Evolutionary conservation across 2,113 vertebrate species (phyloP), one percentile per base, ranked within the genome.

Genomic region (Arothron firmamentum): DNA sequence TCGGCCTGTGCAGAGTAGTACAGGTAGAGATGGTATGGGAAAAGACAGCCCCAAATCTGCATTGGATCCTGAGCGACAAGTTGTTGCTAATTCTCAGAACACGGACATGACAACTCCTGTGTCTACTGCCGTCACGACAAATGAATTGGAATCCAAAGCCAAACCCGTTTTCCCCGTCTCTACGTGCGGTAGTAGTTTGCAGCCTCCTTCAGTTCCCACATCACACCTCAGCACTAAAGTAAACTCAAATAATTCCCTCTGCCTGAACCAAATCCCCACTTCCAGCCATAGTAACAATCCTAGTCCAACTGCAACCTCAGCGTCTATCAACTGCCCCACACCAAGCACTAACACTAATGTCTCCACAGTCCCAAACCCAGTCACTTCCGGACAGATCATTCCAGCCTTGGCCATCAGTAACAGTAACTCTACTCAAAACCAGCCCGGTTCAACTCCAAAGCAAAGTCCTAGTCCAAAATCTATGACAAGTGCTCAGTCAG

Each of bases 401-500:
- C 78, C 85, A 54, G 64, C 49, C 19, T 69, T 63, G 17, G 64
- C 71, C 43, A 18, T 86, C 16, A 77, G 63, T 46, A 68, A 72
- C 43, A 81, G 53, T 5, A 77, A 54, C 56, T 52, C 83, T 38
- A 89, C 63, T 62, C 10, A 58, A 52, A 83, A 67, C 41, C 45
- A 49, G n/a, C 47, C 66, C 17, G 67, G 18, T 75, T 61, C 67
- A 0, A 43, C 55, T 68, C 42, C 61, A 25, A 90, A 87, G 67
- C 56, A 77, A 56, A 85, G 48, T 61, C 79, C 81, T 20, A 92
- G 79, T 82, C 81, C 91, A 64, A 94, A 86, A 8, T 70, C 89
- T 63, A 70, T 91, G 52, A 86, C 91, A 74, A 91, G 67, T 70
- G 88, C 91, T 74, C 87, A 94, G 77, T 87, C 93, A 4, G 90